Evolutionary conservation across 1,140 invertebrate genomes (phyloP).

Genomic region (Monomorium pharaonis): DNA sequence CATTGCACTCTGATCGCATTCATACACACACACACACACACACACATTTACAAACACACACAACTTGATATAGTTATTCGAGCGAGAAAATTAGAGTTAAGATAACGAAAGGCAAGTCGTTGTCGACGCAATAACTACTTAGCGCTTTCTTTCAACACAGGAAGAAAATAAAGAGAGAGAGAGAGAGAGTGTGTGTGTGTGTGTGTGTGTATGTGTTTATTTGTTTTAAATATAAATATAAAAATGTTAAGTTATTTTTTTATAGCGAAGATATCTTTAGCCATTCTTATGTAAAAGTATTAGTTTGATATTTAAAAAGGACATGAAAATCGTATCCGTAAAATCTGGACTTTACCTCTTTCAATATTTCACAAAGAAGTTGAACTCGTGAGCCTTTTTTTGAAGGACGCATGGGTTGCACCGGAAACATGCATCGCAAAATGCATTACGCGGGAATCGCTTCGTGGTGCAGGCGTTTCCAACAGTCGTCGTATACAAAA

Average conservation of each 20-base stretch:
- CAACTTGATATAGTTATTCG: constrained; percentile 46
- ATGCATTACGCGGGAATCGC: not conserved
- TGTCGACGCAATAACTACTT: constrained; percentile 66
- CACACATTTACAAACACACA: not conserved
- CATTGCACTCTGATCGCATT: constrained; percentile 15
- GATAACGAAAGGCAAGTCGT: constrained; percentile 68
- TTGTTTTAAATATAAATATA: constrained; percentile 5
- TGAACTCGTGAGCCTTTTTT: constrained; percentile 8
- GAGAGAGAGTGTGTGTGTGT: not conserved
- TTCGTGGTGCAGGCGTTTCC: not conserved
- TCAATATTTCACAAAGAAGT: not conserved
- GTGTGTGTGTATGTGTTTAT: not conserved
- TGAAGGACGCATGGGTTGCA: constrained; percentile 14
- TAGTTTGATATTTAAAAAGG: constrained; percentile 23
- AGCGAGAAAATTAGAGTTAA: constrained; percentile 48
- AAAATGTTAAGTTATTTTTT: not conserved
- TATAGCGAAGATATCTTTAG: not conserved
- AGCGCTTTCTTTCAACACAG: constrained; percentile 78
- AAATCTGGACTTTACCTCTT: not conserved
- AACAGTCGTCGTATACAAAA: not conserved
- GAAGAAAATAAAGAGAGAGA: constrained; percentile 81
- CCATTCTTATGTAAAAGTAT: not conserved
- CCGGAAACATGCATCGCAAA: constrained; percentile 41
- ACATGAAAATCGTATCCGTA: not conserved
- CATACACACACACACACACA: too few relatives aligned